Conservation (phyloP, 2,888 invertebrate genomes). For the Syrphus vitripennis region DNA sequence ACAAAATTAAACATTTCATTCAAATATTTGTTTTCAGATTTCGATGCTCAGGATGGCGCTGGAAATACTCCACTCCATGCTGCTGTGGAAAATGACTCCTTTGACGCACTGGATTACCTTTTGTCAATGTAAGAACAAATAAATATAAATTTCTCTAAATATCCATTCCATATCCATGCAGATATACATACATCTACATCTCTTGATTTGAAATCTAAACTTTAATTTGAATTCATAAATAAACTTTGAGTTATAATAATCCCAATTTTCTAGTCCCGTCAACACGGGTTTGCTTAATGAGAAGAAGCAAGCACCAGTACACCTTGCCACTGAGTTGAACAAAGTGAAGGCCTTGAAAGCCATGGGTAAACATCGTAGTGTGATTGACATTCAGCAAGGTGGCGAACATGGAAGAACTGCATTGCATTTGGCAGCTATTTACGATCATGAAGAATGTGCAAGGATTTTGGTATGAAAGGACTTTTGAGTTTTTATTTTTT, state of each 20-base stretch:
- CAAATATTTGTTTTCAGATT: slow-evolving; percentile 82
- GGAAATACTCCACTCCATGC: slow-evolving; percentile 92
- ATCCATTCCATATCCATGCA: too few relatives aligned
- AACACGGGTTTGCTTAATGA: slow-evolving; percentile 87
- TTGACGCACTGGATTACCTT: slow-evolving; percentile 88
- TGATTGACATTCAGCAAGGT: slow-evolving; percentile 88
- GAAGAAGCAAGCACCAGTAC: slow-evolving; percentile 90
- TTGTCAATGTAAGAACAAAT: slow-evolving; percentile 86
- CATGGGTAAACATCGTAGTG: slow-evolving; percentile 86
- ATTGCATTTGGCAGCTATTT: slow-evolving; percentile 91
- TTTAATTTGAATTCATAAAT: slow-evolving; percentile 10
- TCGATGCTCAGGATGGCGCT: slow-evolving; percentile 86
- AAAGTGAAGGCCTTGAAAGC: slow-evolving; percentile 86
- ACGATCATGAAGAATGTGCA: slow-evolving; percentile 92
- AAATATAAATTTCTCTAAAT: not conserved
- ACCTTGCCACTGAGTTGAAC: slow-evolving; percentile 90
- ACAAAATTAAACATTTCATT: not conserved
- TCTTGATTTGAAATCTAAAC: not conserved
- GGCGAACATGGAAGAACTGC: slow-evolving; percentile 90
- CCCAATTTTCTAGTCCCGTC: slow-evolving; percentile 83
- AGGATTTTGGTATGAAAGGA: slow-evolving; percentile 86
- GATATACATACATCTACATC: not conserved
- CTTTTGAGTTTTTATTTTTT: slow-evolving; percentile 29
- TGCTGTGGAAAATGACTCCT: slow-evolving; percentile 88
- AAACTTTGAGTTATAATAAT: not conserved